phyloP scores from a whole-genome alignment of 2,888 invertebrate genomes.

The Willowsia nigromaculata region DNA sequence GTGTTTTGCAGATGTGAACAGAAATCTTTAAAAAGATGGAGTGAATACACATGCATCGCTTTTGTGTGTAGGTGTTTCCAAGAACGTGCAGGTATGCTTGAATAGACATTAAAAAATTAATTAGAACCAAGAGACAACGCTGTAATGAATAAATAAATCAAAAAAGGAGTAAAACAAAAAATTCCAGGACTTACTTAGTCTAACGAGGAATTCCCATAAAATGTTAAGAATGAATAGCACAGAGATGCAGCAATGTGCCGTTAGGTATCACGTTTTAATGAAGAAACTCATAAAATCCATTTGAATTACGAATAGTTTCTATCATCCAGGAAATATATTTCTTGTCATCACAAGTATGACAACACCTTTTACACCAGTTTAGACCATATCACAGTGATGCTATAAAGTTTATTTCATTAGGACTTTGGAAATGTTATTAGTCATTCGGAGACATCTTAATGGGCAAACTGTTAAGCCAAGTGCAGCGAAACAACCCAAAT shows the following conservation, averaged over 20 bases:
- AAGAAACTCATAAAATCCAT: slow-evolving; percentile 41
- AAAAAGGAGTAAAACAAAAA: background rate
- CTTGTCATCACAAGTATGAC: slow-evolving; percentile 1
- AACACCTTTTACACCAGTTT: background rate
- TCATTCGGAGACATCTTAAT: slow-evolving; percentile 46
- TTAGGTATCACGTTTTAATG: background rate
- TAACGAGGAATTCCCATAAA: background rate
- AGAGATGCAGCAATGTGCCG: background rate
- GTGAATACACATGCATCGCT: background rate
- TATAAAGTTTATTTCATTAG: slow-evolving; percentile 24
- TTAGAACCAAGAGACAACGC: slow-evolving; percentile 15
- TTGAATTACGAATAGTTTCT: slow-evolving; percentile 16
- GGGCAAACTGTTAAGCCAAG: slow-evolving; percentile 39
- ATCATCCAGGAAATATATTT: background rate
- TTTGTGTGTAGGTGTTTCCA: too few relatives aligned
- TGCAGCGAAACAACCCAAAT: slow-evolving; percentile 31
- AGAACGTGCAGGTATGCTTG: slow-evolving; percentile 20
- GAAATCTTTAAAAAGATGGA: background rate
- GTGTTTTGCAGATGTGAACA: background rate
- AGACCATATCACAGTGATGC: background rate
- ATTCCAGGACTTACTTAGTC: background rate
- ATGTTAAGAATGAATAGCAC: background rate
- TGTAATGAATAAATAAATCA: slow-evolving; percentile 46
- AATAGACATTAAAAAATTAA: slow-evolving; percentile 36
- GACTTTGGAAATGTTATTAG: slow-evolving; percentile 27